Conservation (phyloP, 2,888 invertebrate species). For the Apamea monoglypha region DNA sequence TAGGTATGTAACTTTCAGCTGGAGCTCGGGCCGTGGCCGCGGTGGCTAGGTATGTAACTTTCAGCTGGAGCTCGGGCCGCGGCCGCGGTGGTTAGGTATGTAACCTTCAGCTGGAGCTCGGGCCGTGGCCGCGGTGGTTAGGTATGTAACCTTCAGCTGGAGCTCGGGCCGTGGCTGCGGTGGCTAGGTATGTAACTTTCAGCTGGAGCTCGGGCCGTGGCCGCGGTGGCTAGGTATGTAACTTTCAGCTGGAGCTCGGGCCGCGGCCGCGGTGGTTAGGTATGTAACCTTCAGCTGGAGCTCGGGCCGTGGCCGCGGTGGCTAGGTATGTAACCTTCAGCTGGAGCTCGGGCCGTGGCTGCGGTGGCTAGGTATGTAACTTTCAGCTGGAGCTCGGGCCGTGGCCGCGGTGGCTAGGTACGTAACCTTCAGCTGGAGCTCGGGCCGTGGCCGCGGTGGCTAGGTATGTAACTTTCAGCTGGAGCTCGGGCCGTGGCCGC, state of each 20-base stretch:
- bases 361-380: no score
- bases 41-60: background rate
- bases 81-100: conserved; percentile 94
- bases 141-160: conserved; percentile 80
- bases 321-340: background rate
- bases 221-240: conserved; percentile 92
- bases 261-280: background rate
- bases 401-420: conserved; percentile 96
- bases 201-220: conserved; percentile 92
- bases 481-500: conserved; percentile 94
- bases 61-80: conserved; percentile 81
- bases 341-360: background rate
- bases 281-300: conserved; percentile 95
- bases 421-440: conserved; percentile 93
- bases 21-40: conserved; percentile 1
- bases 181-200: conserved; percentile 89
- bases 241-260: no score
- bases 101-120: conserved; percentile 94
- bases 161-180: conserved; percentile 94
- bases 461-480: background rate
- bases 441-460: conserved; percentile 96
- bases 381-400: no score
- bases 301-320: conserved; percentile 96
- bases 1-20: background rate
- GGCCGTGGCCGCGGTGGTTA: background rate